Evolutionary conservation across 2,113 vertebrate genomes (phyloP), one percentile per base, ranked within the genome.

Genomic region (Cromileptes altivelis): DNA sequence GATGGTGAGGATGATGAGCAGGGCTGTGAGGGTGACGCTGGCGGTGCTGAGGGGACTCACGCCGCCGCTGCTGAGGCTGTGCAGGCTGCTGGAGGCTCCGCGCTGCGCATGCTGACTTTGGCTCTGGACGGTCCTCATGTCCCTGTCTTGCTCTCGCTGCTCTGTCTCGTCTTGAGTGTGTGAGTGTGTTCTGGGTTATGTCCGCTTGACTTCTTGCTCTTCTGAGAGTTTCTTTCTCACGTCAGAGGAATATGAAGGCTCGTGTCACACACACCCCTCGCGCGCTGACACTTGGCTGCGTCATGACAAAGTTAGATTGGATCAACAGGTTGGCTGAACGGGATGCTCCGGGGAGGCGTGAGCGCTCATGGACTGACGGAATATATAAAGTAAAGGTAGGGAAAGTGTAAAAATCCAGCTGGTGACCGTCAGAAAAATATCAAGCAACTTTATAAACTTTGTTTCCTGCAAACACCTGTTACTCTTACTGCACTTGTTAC

Each of bases 1-100:
- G 33, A 92, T 57, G 75, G 85, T 85, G 75, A 94, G 91, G 88
- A 95, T 74, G 72, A 96, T 74, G 72, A 96, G 88, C 1, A 95
- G 89, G 15, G 93, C 74, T 5, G 92, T 74, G 37, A 96, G 64
- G 15, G 88, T 84, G 79, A 95, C 78, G 89, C 84, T 85, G 73
- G 88, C 84, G 79, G 76, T 52, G 91, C 87, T 89, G 72, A 90
- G 79, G 1, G 90, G 85, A 78, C 69, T 89, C 90, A 91, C 92
- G 85, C 90, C 64, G 74, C 81, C 11, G 74, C 52, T 33, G 57
- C 55, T 69, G 80, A 75, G 42, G 86, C 63, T 83, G 82, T 56
- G 53, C 70, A 23, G 58, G 81, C 72, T 80, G 86, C 85, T 81
- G 80, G 85, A 72, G 81, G 85, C 87, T 88, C 64, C 91, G 65